These are phyloP conservation scores for Gonatopus flavifemur DNA, from an alignment of 1,140 invertebrate genomes.

Conservation along the genomic window DNA sequence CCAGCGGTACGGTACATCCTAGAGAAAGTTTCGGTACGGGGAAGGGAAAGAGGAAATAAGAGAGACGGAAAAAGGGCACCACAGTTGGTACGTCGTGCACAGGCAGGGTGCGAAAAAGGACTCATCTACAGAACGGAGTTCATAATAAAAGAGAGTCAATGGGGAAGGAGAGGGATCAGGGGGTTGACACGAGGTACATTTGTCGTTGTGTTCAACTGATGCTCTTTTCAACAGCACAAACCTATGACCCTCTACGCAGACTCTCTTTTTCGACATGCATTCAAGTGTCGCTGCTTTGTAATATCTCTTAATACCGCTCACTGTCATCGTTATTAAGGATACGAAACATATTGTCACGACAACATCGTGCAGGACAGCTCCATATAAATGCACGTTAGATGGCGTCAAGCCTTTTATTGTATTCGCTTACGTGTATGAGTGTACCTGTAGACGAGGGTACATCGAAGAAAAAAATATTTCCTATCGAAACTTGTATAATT, in stretches of 20 bases:
- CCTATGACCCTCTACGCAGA: too few relatives aligned
- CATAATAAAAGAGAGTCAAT: slow-evolving; percentile 48
- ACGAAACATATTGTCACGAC: slow-evolving; percentile 52
- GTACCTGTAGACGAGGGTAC: too few relatives aligned
- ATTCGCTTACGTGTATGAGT: not conserved
- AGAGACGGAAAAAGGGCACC: slow-evolving; percentile 9
- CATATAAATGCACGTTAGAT: too few relatives aligned
- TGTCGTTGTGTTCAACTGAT: slow-evolving; percentile 42
- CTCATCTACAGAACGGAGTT: slow-evolving; percentile 29
- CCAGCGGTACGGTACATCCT: too few relatives aligned
- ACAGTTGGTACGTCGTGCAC: not conserved
- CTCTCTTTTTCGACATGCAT: slow-evolving; percentile 48
- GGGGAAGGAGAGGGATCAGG: slow-evolving; percentile 22
- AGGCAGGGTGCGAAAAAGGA: slow-evolving; percentile 7
- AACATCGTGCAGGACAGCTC: slow-evolving; percentile 37
- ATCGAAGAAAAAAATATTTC: too few relatives aligned
- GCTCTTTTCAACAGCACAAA: slow-evolving; percentile 51
- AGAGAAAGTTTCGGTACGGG: too few relatives aligned
- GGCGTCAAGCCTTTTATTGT: slow-evolving; percentile 42
- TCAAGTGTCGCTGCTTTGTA: slow-evolving; percentile 56
- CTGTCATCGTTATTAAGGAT: slow-evolving; percentile 52
- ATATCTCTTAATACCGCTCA: slow-evolving; percentile 53
- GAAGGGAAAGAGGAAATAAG: slow-evolving; percentile 9
- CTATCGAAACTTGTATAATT: too few relatives aligned
- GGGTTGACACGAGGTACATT: not conserved